A percentile compares a stretch with the other conserved stretches of the same genome.
These are phyloP conservation scores for Pocillopora grandis DNA, from an alignment of 92 coral and sea anemone species.

Conservation along the genomic window DNA sequence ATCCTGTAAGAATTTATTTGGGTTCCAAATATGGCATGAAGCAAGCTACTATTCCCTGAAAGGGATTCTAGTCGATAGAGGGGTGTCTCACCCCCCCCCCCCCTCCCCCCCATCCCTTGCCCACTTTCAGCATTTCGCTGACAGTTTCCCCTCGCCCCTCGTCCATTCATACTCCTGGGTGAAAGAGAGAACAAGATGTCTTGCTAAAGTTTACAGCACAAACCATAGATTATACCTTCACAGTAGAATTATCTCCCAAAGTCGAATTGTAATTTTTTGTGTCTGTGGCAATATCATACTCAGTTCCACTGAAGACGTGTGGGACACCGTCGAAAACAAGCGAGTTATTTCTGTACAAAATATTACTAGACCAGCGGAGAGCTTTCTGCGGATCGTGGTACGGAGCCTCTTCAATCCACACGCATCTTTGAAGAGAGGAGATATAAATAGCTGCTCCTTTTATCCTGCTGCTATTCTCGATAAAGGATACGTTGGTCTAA, in stretches of 20 bases:
- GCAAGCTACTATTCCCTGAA: too few relatives aligned
- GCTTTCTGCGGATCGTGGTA: slow-evolving; percentile 58
- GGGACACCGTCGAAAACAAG: slow-evolving; percentile 25
- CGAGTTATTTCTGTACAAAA: slow-evolving; percentile 71
- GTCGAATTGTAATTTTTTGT: slow-evolving; percentile 33
- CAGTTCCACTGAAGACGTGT: slow-evolving; percentile 34
- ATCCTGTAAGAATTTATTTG: too few relatives aligned
- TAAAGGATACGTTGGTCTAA: slow-evolving; percentile 76
- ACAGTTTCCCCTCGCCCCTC: too few relatives aligned
- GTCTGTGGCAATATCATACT: slow-evolving; percentile 83
- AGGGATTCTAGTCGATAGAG: too few relatives aligned
- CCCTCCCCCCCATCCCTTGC: too few relatives aligned
- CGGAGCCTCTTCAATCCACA: slow-evolving; percentile 77
- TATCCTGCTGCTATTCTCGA: slow-evolving; percentile 72
- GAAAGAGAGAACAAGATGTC: too few relatives aligned
- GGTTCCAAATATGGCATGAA: too few relatives aligned
- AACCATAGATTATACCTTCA: slow-evolving; percentile 5
- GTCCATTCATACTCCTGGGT: too few relatives aligned
- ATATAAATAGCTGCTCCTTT: slow-evolving; percentile 89
- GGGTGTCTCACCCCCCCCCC: too few relatives aligned
- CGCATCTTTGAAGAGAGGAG: slow-evolving; percentile 74
- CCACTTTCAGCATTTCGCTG: too few relatives aligned
- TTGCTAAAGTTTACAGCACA: too few relatives aligned
- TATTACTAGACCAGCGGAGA: slow-evolving; percentile 78
- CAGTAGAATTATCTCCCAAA: not conserved